Conservation (phyloP, 1,140 invertebrate species). For the Apocrypta bakeri region DNA sequence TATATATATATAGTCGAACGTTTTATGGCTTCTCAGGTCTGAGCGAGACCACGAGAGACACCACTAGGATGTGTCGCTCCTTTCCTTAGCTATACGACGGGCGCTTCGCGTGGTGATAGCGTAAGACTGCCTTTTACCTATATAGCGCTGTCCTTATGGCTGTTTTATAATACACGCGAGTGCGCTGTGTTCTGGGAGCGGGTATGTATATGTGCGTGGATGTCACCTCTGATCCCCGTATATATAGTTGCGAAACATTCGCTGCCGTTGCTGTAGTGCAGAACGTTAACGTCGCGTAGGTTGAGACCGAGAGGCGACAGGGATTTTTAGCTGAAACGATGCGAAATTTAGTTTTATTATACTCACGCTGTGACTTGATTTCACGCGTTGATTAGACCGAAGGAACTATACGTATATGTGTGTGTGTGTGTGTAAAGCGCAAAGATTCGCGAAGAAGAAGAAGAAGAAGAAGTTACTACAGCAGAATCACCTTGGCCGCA, state of each 20-base stretch:
- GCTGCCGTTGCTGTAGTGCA: background rate
- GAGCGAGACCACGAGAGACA: background rate
- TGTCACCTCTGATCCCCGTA: constrained; percentile 39
- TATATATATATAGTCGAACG: background rate
- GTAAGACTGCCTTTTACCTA: background rate
- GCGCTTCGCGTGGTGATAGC: background rate
- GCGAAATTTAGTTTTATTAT: background rate
- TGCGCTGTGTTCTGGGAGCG: background rate
- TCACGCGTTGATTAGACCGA: too few species aligned
- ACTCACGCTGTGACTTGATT: too few species aligned
- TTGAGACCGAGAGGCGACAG: background rate
- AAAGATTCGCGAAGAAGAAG: too few species aligned
- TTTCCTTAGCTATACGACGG: background rate
- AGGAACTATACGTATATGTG: too few species aligned
- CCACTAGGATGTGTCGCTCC: constrained; percentile 24
- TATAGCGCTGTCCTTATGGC: constrained; percentile 18
- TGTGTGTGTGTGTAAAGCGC: too few species aligned
- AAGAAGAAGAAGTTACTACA: constrained; percentile 3
- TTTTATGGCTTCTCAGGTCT: constrained; percentile 37
- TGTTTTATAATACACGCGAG: background rate
- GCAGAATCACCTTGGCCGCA: background rate
- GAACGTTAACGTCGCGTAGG: too few species aligned
- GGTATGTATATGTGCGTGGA: background rate
- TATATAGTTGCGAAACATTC: background rate
- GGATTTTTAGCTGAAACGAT: background rate